Evolutionary conservation across 2,113 vertebrate species (phyloP).

Genomic region (Phyllostomus hastatus): DNA sequence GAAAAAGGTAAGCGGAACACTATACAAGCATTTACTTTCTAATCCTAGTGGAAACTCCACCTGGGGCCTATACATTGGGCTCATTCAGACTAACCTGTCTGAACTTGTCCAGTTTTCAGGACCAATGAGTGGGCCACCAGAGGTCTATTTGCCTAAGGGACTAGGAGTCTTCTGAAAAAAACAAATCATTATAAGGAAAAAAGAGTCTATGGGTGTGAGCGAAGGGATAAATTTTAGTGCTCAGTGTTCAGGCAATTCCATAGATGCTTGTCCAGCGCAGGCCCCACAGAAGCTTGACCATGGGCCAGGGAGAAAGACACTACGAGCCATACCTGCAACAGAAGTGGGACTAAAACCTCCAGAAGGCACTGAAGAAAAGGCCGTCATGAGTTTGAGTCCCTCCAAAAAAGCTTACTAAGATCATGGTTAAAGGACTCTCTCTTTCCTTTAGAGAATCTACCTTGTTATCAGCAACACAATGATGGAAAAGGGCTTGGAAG

Average conservation of each 20-base stretch:
- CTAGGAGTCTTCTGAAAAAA: background rate
- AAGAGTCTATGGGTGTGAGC: background rate
- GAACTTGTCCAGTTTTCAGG: background rate
- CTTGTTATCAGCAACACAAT: background rate
- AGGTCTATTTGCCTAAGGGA: background rate
- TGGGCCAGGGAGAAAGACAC: background rate
- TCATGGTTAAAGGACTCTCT: background rate
- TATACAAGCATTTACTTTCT: background rate
- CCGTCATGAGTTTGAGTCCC: background rate
- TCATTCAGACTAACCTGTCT: constrained; percentile 26
- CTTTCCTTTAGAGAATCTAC: background rate
- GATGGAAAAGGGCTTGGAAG: background rate
- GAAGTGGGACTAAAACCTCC: background rate
- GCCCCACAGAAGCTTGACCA: background rate
- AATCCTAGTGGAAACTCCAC: background rate
- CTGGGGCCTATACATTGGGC: background rate
- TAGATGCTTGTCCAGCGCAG: background rate
- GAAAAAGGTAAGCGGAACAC: background rate
- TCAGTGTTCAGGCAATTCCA: background rate
- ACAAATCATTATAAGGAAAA: background rate
- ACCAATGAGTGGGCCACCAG: background rate
- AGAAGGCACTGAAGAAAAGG: background rate
- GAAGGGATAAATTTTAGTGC: background rate
- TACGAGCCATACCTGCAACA: background rate
- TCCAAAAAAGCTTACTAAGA: background rate